These are phyloP conservation scores for Tortricodes alternella DNA, from an alignment of 2,888 invertebrate genomes.

Conservation along the genomic window DNA sequence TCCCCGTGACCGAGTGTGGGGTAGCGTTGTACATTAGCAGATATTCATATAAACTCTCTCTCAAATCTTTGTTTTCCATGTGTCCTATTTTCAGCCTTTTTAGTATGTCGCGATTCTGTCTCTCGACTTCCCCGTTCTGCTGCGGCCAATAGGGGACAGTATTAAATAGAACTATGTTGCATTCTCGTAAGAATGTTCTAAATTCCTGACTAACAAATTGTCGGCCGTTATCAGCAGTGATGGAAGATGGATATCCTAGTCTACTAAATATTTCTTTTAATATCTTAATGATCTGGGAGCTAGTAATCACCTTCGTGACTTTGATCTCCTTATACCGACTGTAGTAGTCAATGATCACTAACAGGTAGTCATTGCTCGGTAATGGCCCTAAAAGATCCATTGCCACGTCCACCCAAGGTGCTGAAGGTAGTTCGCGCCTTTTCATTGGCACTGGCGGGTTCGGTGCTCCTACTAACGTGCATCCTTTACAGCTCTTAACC, in stretches of 20 bases:
- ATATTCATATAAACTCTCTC: no score
- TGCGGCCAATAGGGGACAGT: not conserved
- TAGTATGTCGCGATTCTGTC: no score
- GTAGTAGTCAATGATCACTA: not conserved
- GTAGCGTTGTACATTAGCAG: no score
- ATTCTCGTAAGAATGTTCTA: not conserved
- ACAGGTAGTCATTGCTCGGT: not conserved
- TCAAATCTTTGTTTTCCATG: no score
- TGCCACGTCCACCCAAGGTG: not conserved
- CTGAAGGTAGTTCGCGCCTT: not conserved
- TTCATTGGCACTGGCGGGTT: not conserved
- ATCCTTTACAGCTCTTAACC: not conserved
- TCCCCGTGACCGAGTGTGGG: no score
- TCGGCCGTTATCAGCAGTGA: not conserved
- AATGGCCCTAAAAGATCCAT: not conserved
- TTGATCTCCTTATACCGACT: not conserved
- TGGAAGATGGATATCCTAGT: no score
- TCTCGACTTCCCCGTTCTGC: not conserved
- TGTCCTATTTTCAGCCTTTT: no score
- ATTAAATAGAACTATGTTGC: not conserved
- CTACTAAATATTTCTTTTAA: no score
- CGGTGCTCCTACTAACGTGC: not conserved
- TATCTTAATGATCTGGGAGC: no score
- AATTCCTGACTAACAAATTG: not conserved
- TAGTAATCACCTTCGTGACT: not conserved